phyloP scores from a whole-genome alignment of 2,113 vertebrate species.

The Cromileptes altivelis region DNA sequence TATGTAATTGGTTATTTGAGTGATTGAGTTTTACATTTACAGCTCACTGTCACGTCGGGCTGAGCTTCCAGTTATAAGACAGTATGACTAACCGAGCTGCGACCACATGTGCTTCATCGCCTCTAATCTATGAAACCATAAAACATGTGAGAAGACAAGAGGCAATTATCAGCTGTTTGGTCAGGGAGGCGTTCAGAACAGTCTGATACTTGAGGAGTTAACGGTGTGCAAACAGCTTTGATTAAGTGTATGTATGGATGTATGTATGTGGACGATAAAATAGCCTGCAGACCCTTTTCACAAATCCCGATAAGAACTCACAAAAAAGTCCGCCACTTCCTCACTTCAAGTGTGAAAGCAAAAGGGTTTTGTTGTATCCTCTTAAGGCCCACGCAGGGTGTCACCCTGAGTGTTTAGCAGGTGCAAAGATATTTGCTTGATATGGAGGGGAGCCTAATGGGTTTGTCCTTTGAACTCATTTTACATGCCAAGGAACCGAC shows the following conservation, averaged over 20 bases:
- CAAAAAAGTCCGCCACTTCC: conserved; percentile 16
- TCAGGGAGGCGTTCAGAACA: conserved; percentile 57
- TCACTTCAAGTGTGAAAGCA: conserved; percentile 60
- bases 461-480: conserved; percentile 67
- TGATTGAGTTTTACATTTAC: neutral
- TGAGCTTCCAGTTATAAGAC: conserved; percentile 27
- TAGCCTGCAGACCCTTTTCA: conserved; percentile 18
- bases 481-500: conserved; percentile 25
- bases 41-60: neutral
- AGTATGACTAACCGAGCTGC: conserved; percentile 35
- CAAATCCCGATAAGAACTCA: conserved; percentile 47
- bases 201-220: conserved; percentile 28
- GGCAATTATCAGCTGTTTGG: conserved; percentile 67
- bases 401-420: conserved; percentile 51
- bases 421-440: conserved; percentile 61
- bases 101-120: conserved; percentile 34
- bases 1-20: neutral
- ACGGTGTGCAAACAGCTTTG: conserved; percentile 58
- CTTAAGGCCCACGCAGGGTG: conserved; percentile 37
- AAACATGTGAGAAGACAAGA: conserved; percentile 48
- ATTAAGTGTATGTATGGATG: conserved; percentile 35
- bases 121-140: conserved; percentile 59
- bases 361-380: conserved; percentile 54
- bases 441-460: conserved; percentile 51
- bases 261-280: conserved; percentile 1